Evolutionary conservation across 2,888 invertebrate species (phyloP).

Genomic region (Dryocosmus kuriphilus): DNA sequence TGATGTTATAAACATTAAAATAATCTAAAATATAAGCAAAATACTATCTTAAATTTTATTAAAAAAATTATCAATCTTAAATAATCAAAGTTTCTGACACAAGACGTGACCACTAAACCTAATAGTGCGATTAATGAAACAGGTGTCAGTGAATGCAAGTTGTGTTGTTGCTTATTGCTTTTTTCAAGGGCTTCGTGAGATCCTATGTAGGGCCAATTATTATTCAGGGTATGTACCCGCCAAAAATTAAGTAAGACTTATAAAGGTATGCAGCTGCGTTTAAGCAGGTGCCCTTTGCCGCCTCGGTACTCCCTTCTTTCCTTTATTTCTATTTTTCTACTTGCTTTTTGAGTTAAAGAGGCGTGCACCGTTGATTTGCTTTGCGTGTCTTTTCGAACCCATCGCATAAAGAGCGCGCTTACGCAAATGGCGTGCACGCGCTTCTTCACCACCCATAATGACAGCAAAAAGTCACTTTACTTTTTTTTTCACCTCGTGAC

Average conservation of each 20-base stretch:
- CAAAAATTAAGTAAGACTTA: constrained; percentile 37
- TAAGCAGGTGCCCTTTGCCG: constrained; percentile 36
- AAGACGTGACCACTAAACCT: background rate
- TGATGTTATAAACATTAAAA: background rate
- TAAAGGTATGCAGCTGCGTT: constrained; percentile 38
- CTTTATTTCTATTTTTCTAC: constrained; percentile 13
- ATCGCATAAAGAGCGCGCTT: constrained; percentile 16
- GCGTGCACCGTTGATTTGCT: constrained; percentile 36
- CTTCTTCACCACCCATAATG: constrained; percentile 19
- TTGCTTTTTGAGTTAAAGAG: constrained; percentile 28
- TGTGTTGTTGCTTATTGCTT: background rate
- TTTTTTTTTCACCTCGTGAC: background rate
- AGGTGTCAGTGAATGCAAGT: background rate
- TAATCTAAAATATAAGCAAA: too few relatives aligned
- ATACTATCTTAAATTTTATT: too few relatives aligned
- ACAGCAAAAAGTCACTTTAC: background rate
- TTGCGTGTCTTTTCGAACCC: constrained; percentile 25
- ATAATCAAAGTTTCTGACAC: background rate
- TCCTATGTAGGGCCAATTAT: constrained; percentile 27
- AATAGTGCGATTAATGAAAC: background rate
- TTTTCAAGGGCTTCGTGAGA: constrained; percentile 9
- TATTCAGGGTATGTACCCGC: constrained; percentile 34
- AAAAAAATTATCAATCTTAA: too few relatives aligned
- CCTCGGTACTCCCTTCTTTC: constrained; percentile 21
- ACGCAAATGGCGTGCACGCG: constrained; percentile 38